Conservation (phyloP, 2,113 vertebrate species). For the Lethenteron camtschaticum region DNA sequence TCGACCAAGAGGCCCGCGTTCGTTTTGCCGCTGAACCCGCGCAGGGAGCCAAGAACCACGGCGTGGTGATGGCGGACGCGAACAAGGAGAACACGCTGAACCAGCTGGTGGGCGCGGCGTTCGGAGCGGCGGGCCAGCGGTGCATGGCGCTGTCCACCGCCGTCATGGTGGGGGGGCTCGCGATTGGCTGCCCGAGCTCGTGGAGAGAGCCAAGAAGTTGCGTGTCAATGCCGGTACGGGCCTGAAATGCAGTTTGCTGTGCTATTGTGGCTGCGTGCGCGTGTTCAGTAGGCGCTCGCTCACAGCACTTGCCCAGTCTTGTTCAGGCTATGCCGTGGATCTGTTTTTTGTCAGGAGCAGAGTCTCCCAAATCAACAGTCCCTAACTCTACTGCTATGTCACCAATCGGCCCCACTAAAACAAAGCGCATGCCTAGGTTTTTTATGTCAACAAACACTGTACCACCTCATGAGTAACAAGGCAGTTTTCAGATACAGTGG, state of each 20-base stretch:
- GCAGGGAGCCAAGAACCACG: conserved; percentile 92
- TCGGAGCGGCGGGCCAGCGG: conserved; percentile 82
- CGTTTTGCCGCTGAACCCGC: conserved; percentile 3
- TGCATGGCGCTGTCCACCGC: conserved; percentile 96
- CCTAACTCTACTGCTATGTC: too few relatives aligned
- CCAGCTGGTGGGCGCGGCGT: conserved; percentile 81
- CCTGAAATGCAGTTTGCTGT: background rate
- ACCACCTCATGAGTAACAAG: too few relatives aligned
- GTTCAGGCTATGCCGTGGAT: too few relatives aligned
- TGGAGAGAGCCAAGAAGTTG: conserved; percentile 57
- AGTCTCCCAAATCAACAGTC: too few relatives aligned
- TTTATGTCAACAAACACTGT: too few relatives aligned
- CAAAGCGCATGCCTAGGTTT: too few relatives aligned
- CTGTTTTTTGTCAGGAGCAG: too few relatives aligned
- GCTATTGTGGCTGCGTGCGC: background rate
- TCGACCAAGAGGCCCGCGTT: too few relatives aligned
- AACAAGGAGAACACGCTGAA: conserved; percentile 93
- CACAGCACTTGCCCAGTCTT: too few relatives aligned
- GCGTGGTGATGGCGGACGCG: conserved; percentile 90
- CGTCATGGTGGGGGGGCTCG: conserved; percentile 62
- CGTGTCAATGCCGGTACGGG: conserved; percentile 59
- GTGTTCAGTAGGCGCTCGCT: too few relatives aligned
- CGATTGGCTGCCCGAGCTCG: conserved; percentile 70
- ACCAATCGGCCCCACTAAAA: too few relatives aligned
- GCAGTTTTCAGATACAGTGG: too few relatives aligned